Conservation (phyloP, 2,797 vertebrate species). For the Sebastes hopkinsi region DNA sequence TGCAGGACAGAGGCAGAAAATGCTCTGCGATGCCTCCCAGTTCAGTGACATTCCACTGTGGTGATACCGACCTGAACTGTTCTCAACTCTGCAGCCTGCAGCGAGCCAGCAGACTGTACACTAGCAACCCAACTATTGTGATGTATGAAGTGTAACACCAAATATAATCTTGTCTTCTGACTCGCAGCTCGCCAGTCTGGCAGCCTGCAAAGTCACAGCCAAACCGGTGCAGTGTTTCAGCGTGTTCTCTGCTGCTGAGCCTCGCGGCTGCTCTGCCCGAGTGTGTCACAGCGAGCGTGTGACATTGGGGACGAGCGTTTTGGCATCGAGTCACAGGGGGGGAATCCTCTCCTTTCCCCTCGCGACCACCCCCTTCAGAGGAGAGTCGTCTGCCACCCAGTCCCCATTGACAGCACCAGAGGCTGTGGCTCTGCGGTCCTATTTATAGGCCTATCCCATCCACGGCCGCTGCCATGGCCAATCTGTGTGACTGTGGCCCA, state of each 20-base stretch:
- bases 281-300: slow-evolving; percentile 42
- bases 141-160: slow-evolving; percentile 12
- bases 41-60: not conserved
- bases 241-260: slow-evolving; percentile 16
- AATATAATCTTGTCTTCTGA: slow-evolving; percentile 5
- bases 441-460: slow-evolving; percentile 69
- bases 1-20: not conserved
- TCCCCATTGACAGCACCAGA: slow-evolving; percentile 65
- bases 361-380: slow-evolving; percentile 25
- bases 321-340: slow-evolving; percentile 68
- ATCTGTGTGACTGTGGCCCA: slow-evolving; percentile 72
- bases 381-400: slow-evolving; percentile 64
- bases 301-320: slow-evolving; percentile 62
- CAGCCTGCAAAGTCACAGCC: slow-evolving; percentile 29
- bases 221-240: slow-evolving; percentile 2
- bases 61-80: not conserved
- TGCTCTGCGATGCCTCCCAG: not conserved
- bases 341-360: slow-evolving; percentile 52
- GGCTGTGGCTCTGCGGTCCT: slow-evolving; percentile 64
- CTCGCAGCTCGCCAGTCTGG: slow-evolving; percentile 9
- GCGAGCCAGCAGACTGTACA: not conserved
- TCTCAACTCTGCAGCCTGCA: slow-evolving; percentile 1
- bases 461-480: slow-evolving; percentile 63
- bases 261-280: slow-evolving; percentile 29
- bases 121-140: not conserved